phyloP scores from a whole-genome alignment of 2,888 invertebrate genomes.

The Diarsia rubi region DNA sequence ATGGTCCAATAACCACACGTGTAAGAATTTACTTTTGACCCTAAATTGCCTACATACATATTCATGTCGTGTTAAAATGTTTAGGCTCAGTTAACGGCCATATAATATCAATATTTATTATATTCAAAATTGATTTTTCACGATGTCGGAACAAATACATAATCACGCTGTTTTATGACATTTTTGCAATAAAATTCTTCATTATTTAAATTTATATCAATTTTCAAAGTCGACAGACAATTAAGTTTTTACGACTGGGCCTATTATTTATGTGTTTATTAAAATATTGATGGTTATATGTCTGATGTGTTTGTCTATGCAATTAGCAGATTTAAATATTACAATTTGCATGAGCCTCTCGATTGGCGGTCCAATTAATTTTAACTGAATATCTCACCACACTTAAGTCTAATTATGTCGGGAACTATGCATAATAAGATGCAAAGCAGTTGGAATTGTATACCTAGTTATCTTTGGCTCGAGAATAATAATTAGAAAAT shows the following conservation, averaged over 20 bases:
- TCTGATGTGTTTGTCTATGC: constrained; percentile 27
- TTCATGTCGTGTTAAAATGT: constrained; percentile 6
- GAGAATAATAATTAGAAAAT: constrained; percentile 21
- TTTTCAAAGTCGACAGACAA: constrained; percentile 20
- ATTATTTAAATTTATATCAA: constrained; percentile 33
- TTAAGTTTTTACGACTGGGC: constrained; percentile 21
- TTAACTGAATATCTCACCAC: constrained; percentile 30
- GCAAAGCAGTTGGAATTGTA: constrained; percentile 21
- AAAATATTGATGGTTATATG: constrained; percentile 29
- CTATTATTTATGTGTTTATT: constrained; percentile 39
- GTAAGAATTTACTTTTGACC: constrained; percentile 3
- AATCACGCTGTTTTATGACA: constrained; percentile 40
- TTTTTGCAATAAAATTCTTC: constrained; percentile 38
- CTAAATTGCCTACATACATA: constrained; percentile 20
- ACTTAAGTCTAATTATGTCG: constrained; percentile 30
- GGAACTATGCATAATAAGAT: constrained; percentile 33
- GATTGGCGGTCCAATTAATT: constrained; percentile 41
- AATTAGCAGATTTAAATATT: constrained; percentile 47
- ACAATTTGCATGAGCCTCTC: constrained; percentile 24
- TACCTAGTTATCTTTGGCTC: constrained; percentile 15
- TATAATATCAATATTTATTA: constrained; percentile 25
- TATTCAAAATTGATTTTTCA: constrained; percentile 8
- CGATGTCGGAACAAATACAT: constrained; percentile 20
- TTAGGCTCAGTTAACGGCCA: not conserved
- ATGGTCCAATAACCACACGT: not conserved